Evolutionary conservation across 2,797 vertebrate genomes (phyloP), one percentile per base, ranked within the genome.

Genomic region (Silurus lanzhouensis): DNA sequence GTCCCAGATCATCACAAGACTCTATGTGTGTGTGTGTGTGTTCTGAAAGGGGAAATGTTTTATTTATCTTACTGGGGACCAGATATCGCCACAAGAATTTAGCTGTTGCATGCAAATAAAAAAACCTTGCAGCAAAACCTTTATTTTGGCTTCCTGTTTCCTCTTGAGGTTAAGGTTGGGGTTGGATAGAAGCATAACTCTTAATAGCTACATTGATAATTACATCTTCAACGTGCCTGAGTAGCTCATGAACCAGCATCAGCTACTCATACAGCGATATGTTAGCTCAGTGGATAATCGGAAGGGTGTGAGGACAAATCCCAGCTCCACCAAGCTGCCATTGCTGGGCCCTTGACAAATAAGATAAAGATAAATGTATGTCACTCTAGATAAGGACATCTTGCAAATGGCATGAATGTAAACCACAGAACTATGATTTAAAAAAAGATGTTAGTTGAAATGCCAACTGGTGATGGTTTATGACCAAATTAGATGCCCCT

Each of bases 401-500:
- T 52, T 7, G 8, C 48, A 0, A 52, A 10, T 52, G 38, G 38
- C 38, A 38, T 38, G 38, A 38, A 63, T 57, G 55, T 9, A 57
- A 14, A 9, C 14, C 8, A 57, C 7, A 61, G 19, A 78, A 19
- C 38, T 20, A 20, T 60, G 31, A 75, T 20, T 67, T 3, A 67
- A 61, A 12, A 5, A 61, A 66, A 77, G 38, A 48, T 13, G 25
- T 64, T 67, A 58, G 10, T n/a, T 66, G 20, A 58, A 76, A 8
- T 57, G 64, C 58, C 64, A 83, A n/a, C 58, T 81, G 9, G 63
- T 27, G 74, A 13, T 46, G 19, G 46, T 75, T 85, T 76, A 76
- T 67, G 71, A 86, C 74, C 78, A 83, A 68, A 81, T 60, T 77
- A 83, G 74, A 57, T 75, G 25, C 20, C 70, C 6, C 66, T 27